Evolutionary conservation across 1,140 invertebrate genomes (phyloP).

Genomic region (Gyrodactylus salaris): DNA sequence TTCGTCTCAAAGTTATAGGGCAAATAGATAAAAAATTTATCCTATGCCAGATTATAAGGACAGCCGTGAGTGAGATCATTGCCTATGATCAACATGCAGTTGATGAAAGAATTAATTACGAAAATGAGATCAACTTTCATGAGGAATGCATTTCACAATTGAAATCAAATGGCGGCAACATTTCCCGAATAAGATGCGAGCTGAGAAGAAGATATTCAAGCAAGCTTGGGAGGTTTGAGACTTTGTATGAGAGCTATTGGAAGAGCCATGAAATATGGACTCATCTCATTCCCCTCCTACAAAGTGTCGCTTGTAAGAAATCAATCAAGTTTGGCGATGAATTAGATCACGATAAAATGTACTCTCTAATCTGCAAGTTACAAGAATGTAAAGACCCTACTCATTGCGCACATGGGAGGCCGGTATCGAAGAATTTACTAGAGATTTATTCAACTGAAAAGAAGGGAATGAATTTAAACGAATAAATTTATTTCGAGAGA

Average conservation of each 20-base stretch:
- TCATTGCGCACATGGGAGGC: neutral
- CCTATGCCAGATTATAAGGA: neutral
- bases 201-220: too few relatives aligned
- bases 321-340: neutral
- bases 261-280: too few relatives aligned
- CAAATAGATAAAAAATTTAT: neutral
- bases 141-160: neutral
- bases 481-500: neutral
- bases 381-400: neutral
- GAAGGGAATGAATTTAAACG: neutral
- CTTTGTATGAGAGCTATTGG: too few relatives aligned
- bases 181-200: too few relatives aligned
- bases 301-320: neutral
- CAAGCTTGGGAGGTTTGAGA: too few relatives aligned
- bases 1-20: neutral
- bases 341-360: neutral
- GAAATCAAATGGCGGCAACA: too few relatives aligned
- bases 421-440: neutral
- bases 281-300: neutral
- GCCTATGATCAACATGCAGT: neutral
- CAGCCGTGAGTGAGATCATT: neutral
- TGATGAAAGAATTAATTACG: neutral
- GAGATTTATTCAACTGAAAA: too few relatives aligned
- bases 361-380: neutral
- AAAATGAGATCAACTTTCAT: neutral